These are phyloP conservation scores for Brachymystax lenok DNA, from an alignment of 2,797 vertebrate species.

Conservation along the genomic window DNA sequence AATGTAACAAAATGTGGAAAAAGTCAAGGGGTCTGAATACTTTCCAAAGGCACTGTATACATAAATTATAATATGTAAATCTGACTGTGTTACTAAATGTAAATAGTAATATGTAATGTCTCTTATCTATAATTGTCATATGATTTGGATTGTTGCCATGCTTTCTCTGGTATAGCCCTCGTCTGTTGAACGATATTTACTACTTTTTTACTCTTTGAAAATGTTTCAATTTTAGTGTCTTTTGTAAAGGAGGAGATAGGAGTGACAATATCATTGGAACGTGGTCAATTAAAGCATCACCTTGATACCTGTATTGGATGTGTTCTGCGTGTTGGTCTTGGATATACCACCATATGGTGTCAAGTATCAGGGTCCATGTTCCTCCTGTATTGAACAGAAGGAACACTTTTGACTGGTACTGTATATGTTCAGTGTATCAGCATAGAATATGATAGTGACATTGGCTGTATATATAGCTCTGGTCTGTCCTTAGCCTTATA, in stretches of 20 bases:
- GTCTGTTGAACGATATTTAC: slow-evolving; percentile 72
- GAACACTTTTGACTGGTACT: too few species aligned
- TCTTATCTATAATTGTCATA: slow-evolving; percentile 67
- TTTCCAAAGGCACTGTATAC: slow-evolving; percentile 12
- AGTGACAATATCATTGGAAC: slow-evolving; percentile 74
- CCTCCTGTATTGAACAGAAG: background rate
- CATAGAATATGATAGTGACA: background rate
- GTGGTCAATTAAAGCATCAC: slow-evolving; percentile 77
- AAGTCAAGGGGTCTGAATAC: background rate
- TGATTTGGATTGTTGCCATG: slow-evolving; percentile 73
- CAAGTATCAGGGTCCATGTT: background rate
- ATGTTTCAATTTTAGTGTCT: slow-evolving; percentile 76
- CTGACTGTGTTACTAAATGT: slow-evolving; percentile 72
- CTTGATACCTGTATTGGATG: slow-evolving; percentile 59
- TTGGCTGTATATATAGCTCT: background rate
- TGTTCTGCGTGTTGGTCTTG: background rate
- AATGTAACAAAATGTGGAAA: too few species aligned
- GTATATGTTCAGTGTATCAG: too few species aligned
- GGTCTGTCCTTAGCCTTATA: too few species aligned
- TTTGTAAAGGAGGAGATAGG: slow-evolving; percentile 78
- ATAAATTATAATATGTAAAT: slow-evolving; percentile 67
- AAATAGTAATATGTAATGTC: slow-evolving; percentile 68
- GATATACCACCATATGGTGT: background rate
- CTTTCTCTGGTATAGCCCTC: slow-evolving; percentile 74
- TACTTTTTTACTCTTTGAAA: slow-evolving; percentile 71